Evolutionary conservation across 2,888 invertebrate genomes (phyloP).

Genomic region (Tridacna crocea): DNA sequence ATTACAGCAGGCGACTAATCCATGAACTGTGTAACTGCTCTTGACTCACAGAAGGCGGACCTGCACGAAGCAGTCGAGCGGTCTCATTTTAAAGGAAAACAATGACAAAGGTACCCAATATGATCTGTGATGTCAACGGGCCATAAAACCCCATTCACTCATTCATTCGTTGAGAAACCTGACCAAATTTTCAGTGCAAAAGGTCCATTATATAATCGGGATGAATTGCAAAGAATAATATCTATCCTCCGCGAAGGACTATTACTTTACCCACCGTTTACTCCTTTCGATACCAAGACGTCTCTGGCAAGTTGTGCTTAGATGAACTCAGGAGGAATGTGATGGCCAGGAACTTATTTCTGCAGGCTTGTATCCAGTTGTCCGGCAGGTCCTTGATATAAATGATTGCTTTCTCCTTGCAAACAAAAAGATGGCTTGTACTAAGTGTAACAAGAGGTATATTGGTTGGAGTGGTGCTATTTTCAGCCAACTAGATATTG

Average conservation of each 20-base stretch:
- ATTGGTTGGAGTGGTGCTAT: conserved; percentile 56
- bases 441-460: conserved; percentile 39
- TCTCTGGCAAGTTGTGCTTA: conserved; percentile 39
- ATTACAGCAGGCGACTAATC: no score
- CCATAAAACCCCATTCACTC: no score
- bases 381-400: conserved; percentile 60
- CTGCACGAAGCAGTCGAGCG: no score
- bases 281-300: conserved; percentile 56
- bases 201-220: no score
- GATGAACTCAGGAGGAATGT: conserved; percentile 49
- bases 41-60: no score
- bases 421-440: conserved; percentile 56
- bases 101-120: no score
- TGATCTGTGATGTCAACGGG: no score
- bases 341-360: conserved; percentile 33
- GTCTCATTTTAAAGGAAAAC: no score
- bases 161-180: no score
- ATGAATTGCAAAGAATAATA: no score
- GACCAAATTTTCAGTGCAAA: no score
- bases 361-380: conserved; percentile 50
- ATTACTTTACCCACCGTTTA: conserved; percentile 54
- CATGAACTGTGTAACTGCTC: no score
- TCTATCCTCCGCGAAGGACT: conserved; percentile 30
- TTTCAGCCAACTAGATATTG: conserved; percentile 61
- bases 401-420: conserved; percentile 63